Evolutionary conservation across 2,797 vertebrate genomes (phyloP).

Genomic region (Ispidina lecontei): DNA sequence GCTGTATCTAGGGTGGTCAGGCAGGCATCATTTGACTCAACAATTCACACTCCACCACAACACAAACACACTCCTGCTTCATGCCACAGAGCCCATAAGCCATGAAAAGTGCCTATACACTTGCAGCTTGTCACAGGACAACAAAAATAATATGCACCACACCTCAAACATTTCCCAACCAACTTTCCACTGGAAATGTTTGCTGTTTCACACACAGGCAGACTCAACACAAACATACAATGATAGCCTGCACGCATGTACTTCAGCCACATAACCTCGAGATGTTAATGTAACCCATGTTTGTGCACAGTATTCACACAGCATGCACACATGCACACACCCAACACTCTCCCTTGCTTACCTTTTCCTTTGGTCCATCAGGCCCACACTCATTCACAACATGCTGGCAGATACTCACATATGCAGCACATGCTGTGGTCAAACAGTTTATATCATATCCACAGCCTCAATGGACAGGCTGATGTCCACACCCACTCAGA

Average conservation of each 20-base stretch:
- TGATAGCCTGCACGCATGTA: accelerated
- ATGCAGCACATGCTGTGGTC: neutral
- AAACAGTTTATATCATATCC: neutral
- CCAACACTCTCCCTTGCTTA: accelerated
- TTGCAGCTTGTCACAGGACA: accelerated
- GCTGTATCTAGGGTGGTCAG: neutral
- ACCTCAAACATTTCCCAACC: neutral
- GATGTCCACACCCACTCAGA: neutral
- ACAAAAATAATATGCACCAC: accelerated
- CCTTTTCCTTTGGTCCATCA: no score
- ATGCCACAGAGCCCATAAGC: accelerated
- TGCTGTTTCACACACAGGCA: accelerated
- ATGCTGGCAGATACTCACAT: accelerated
- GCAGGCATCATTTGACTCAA: accelerated
- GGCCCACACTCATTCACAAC: neutral
- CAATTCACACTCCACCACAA: neutral
- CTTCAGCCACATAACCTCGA: accelerated
- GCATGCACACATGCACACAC: accelerated
- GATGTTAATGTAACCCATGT: accelerated
- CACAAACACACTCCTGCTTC: neutral
- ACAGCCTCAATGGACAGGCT: neutral
- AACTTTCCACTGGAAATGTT: neutral
- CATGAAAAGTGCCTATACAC: accelerated
- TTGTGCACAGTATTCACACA: accelerated
- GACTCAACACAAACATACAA: accelerated